Base-by-base conservation (phyloP, 2,797 vertebrate genomes). In the Limnodromus scolopaceus region DNA sequence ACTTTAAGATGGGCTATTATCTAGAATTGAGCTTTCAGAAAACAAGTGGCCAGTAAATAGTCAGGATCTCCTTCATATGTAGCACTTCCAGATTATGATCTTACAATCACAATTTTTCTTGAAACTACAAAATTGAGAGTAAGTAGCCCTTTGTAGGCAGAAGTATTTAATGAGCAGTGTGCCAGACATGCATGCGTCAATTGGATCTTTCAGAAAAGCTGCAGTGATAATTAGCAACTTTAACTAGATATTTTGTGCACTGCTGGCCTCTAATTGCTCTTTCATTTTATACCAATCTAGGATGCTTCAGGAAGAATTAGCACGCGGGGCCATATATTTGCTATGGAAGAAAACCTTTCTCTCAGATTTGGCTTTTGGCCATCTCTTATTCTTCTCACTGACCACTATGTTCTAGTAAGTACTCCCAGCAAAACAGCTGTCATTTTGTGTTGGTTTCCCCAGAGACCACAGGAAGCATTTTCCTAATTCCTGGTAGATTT, bases 331-430 rank as follows among this genome's bases (percentile, higher is more conserved):
- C 99, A 99, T 83, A 88, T 97, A 94, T 99, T 99, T 95, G 99
- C 99, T 86, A 93, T 99, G 96, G 98, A 99, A 96, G 98, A 98
- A 45, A 97, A 98, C 36, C 95, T 98, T 49, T 98, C 98, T 32
- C 99, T 99, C 39, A 98, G 97, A 97, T 99, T 99, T 53, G 97
- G 98, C 45, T 98, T 99, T 32, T 87, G 98, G 46, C 98, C 99
- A 92, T 99, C 99, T 92, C 98, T 99, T 97, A 98, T 99, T 98
- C 99, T 99, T 85, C 99, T 99, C 88, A 99, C 98, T 38, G 99
- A 99, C 95, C 98, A 99, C 96, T 99, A 99, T 91, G 97, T 99
- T 85, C 96, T 99, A 98, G 99, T 99, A 95, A 96, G 98, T 98
- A 69, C 55, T 96, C 71, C 54, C 45, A 95, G 10, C 70, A 88